These are phyloP conservation scores for Carcinoscorpius rotundicauda DNA, from an alignment of 1,140 invertebrate genomes.

Conservation along the genomic window DNA sequence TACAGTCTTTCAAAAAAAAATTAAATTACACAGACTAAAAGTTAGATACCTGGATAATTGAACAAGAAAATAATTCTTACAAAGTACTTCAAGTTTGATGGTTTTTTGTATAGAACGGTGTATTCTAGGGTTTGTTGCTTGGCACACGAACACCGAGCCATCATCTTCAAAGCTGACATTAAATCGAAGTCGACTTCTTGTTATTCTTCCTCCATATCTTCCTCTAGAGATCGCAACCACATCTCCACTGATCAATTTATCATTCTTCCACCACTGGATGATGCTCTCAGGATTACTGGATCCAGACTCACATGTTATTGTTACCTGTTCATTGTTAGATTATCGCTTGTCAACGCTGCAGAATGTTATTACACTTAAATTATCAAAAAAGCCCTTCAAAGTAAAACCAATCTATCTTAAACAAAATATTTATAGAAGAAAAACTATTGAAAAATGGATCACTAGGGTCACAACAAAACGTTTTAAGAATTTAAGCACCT, in stretches of 20 bases:
- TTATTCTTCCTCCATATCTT: slow-evolving; percentile 66
- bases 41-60: too few species aligned
- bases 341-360: too few species aligned
- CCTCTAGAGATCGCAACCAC: slow-evolving; percentile 59
- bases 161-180: slow-evolving; percentile 69
- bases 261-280: slow-evolving; percentile 81
- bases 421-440: too few species aligned
- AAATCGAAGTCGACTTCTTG: slow-evolving; percentile 61
- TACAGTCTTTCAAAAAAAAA: too few species aligned
- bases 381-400: too few species aligned
- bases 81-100: slow-evolving; percentile 69
- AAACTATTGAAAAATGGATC: too few species aligned
- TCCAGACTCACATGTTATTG: slow-evolving; percentile 73
- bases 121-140: slow-evolving; percentile 74
- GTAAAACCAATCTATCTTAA: too few species aligned
- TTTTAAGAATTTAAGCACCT: too few species aligned
- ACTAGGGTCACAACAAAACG: too few species aligned
- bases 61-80: slow-evolving; percentile 48
- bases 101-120: slow-evolving; percentile 72
- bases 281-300: slow-evolving; percentile 85
- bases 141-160: slow-evolving; percentile 74
- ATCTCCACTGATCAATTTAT: slow-evolving; percentile 52
- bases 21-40: too few species aligned
- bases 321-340: slow-evolving; percentile 19
- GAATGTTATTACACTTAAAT: too few species aligned